Conservation (phyloP, 2,797 vertebrate species). For the Sebastes itinus region DNA sequence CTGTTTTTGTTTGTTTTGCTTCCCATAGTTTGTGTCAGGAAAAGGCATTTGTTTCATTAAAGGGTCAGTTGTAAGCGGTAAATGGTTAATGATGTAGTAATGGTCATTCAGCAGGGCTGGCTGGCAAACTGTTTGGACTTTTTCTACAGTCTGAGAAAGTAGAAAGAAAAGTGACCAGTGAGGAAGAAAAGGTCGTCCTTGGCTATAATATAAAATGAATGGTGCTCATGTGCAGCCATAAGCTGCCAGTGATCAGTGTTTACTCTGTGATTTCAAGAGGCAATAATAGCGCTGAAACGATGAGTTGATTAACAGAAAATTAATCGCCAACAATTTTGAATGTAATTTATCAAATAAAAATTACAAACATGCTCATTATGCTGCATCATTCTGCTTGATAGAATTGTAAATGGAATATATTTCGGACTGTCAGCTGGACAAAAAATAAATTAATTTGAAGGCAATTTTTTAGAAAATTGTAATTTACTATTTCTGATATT, state of each 20-base stretch:
- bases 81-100: conserved; percentile 71
- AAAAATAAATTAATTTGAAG: background rate
- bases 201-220: conserved; percentile 9
- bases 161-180: conserved; percentile 4
- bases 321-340: background rate
- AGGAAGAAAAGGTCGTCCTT: background rate
- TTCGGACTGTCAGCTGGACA: background rate
- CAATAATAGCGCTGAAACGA: background rate
- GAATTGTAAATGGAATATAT: background rate
- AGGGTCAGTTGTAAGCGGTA: conserved; percentile 76
- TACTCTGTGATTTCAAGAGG: background rate
- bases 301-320: background rate
- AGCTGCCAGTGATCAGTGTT: background rate
- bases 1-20: conserved; percentile 87
- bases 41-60: conserved; percentile 85
- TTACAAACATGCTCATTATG: background rate
- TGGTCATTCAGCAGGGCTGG: conserved; percentile 47
- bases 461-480: background rate
- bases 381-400: background rate
- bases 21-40: conserved; percentile 83
- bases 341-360: background rate
- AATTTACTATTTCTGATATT: background rate
- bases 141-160: conserved; percentile 56
- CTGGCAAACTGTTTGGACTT: conserved; percentile 64
- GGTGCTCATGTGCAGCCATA: background rate